Evolutionary conservation across 2,113 vertebrate genomes (phyloP).

Genomic region (Fulmarus glacialis): DNA sequence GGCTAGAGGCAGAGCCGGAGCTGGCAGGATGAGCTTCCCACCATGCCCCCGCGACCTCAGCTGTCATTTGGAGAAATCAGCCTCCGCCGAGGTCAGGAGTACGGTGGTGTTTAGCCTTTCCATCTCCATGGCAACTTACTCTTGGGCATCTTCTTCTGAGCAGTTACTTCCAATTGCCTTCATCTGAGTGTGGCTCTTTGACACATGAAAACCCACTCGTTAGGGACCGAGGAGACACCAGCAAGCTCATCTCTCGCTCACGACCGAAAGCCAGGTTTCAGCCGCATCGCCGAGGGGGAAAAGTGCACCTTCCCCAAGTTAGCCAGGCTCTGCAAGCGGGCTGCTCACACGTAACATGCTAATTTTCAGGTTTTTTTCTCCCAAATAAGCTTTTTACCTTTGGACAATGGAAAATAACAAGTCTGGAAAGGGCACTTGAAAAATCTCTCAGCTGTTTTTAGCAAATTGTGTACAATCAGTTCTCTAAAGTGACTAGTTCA

Average conservation of each 20-base stretch:
- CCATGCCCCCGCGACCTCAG: constrained; percentile 13
- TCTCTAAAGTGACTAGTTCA: not conserved
- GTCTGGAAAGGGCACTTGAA: not conserved
- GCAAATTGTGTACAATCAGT: not conserved
- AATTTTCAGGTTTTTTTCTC: not conserved
- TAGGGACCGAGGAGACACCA: not conserved
- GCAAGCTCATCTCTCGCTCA: not conserved
- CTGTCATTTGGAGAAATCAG: constrained; percentile 65
- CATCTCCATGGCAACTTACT: constrained; percentile 75
- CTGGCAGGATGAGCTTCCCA: not conserved
- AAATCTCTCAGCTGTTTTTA: not conserved
- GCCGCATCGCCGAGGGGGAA: not conserved
- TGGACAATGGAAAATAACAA: not conserved
- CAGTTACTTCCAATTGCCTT: constrained; percentile 60
- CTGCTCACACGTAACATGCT: not conserved
- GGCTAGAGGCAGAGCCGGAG: constrained; percentile 14
- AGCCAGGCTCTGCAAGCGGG: not conserved
- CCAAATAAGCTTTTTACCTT: not conserved
- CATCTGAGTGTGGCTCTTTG: constrained; percentile 56
- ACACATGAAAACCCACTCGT: constrained; percentile 46
- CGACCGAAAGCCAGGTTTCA: not conserved
- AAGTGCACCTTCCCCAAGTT: not conserved
- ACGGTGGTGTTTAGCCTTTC: constrained; percentile 58
- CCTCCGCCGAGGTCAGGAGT: constrained; percentile 24
- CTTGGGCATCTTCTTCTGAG: constrained; percentile 57